Conservation (phyloP, 2,888 invertebrate species). For the Linhomoeus sp. region DNA sequence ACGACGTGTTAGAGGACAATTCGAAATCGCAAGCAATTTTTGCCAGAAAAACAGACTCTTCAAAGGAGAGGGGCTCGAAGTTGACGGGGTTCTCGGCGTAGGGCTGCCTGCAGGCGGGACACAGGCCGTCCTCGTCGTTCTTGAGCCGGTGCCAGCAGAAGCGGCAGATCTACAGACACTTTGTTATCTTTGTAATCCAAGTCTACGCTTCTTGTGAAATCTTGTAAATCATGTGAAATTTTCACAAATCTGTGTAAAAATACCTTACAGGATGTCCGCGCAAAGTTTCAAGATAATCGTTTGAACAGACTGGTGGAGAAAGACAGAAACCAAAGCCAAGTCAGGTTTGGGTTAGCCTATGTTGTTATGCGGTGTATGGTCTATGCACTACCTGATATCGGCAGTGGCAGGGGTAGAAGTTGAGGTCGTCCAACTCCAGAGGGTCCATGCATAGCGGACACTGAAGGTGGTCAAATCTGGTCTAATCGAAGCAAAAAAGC, state of each 20-base stretch:
- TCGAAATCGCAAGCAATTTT: slow-evolving; percentile 13
- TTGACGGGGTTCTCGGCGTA: slow-evolving; percentile 98
- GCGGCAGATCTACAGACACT: slow-evolving; percentile 66
- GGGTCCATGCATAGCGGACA: slow-evolving; percentile 99
- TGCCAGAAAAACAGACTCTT: slow-evolving; percentile 47
- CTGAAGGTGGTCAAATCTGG: too few relatives aligned
- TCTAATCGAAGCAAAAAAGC: too few relatives aligned
- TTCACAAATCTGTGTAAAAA: too few relatives aligned
- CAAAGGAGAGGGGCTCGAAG: slow-evolving; percentile 87
- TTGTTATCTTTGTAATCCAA: not conserved
- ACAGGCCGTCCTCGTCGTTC: slow-evolving; percentile 93
- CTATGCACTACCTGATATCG: slow-evolving; percentile 99
- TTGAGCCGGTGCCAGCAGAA: slow-evolving; percentile 99
- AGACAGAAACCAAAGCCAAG: too few relatives aligned
- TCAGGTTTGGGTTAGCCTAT: too few relatives aligned
- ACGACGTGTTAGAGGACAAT: not conserved
- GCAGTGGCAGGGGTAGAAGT: slow-evolving; percentile 98
- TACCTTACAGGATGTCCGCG: too few relatives aligned
- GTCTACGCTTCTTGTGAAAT: too few relatives aligned
- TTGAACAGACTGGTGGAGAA: too few relatives aligned
- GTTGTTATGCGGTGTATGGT: too few relatives aligned
- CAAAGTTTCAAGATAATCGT: too few relatives aligned
- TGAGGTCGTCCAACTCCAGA: slow-evolving; percentile 92
- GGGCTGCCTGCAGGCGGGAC: slow-evolving; percentile 48
- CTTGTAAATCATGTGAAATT: too few relatives aligned